phyloP scores from a whole-genome alignment of 2,888 invertebrate species.

The Malacosoma neustria region DNA sequence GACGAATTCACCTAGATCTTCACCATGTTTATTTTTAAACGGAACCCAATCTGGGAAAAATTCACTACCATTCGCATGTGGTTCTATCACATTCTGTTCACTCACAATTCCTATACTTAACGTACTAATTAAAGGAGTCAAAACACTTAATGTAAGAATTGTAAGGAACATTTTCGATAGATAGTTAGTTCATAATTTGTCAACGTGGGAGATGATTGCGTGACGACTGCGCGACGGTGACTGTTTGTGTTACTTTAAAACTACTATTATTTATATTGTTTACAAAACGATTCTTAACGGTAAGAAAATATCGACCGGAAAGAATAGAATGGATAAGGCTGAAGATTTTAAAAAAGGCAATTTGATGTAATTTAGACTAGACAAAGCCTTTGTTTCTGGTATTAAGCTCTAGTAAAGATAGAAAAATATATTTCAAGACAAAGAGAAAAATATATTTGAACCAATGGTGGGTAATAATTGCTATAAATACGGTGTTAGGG shows the following conservation, averaged over 20 bases:
- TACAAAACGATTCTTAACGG: constrained; percentile 54
- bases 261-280: constrained; percentile 72
- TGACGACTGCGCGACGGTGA: constrained; percentile 44
- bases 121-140: constrained; percentile 5
- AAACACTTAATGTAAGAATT: constrained; percentile 15
- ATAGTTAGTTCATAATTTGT: constrained; percentile 14
- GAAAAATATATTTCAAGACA: too few species aligned
- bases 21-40: constrained; percentile 57
- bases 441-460: too few species aligned
- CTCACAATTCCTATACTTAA: constrained; percentile 41
- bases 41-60: constrained; percentile 66
- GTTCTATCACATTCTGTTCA: constrained; percentile 44
- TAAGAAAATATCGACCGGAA: constrained; percentile 22
- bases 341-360: background rate
- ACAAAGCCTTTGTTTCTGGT: background rate
- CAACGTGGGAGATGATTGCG: constrained; percentile 21
- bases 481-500: too few species aligned
- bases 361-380: background rate
- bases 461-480: too few species aligned
- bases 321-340: constrained; percentile 38
- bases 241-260: constrained; percentile 42
- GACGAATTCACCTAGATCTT: constrained; percentile 49
- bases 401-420: too few species aligned
- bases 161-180: constrained; percentile 21
- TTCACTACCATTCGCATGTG: constrained; percentile 33